Evolutionary conservation across 2,888 invertebrate species (phyloP), one percentile per base, ranked within the genome.

Genomic region (Mythimna vitellina): DNA sequence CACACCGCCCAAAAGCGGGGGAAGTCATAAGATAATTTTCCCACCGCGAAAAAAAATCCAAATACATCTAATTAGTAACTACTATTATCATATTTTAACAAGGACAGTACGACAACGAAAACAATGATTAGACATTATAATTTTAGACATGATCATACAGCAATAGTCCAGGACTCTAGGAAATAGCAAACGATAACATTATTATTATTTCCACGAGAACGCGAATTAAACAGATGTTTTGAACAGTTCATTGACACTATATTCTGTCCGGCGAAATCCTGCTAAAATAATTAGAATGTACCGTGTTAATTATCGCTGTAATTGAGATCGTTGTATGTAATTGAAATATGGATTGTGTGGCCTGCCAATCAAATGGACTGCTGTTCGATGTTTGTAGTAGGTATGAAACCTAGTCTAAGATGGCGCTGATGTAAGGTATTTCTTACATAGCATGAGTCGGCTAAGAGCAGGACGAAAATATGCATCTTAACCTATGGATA

Each of bases 251-350:
- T 76, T 66, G 76, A 49, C 81, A 83, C 68, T 76, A 65, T 76
- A 65, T 83, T 84, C n/a, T 62, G 67, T 76, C 81, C 56, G 29
- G 78, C 67, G 72, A 80, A 82, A 87, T 82, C 60, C 84, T 87
- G 87, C 82, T 87, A 84, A 88, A 89, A 88, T 88, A 89, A 79
- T 75, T 78, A 75, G 62, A 56, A 87, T 88, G 76, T 83, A 63
- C 77, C 17, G 8, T 17, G 66, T 62, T 61, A 62, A 78, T 67
- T 65, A 74, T 60, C 53, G 61, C n/a, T 51, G 4, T 29, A 64
- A 66, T 71, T 58, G 56, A 46, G 64, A 58, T 54, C n/a, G n/a
- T n/a, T n/a, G n/a, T n/a, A n/a, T 51, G 4, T 29, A 64, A 66
- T 71, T 58, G 56, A 46, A 66, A 58, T 54, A 25, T n/a, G 57